Percentiles rank a stretch among this genome's conserved stretches.
phyloP scores from a whole-genome alignment of 2,797 vertebrate species.

The Coluber constrictor region DNA sequence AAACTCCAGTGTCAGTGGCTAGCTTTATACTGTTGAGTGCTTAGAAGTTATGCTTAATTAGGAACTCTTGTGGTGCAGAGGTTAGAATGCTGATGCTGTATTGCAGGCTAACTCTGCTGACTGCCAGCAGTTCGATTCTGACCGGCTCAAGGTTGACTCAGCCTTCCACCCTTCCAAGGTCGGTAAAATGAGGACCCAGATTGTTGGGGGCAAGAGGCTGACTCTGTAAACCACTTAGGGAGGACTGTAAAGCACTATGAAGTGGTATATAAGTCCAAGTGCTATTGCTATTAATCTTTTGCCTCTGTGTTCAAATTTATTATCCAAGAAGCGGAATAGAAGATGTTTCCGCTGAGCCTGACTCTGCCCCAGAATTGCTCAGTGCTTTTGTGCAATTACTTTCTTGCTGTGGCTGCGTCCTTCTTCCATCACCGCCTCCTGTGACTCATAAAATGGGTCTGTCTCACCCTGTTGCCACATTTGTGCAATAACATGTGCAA shows the following conservation, averaged over 20 bases:
- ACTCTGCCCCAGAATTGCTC: neutral
- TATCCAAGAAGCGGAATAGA: neutral
- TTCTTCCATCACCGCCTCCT: neutral
- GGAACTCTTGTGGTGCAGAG: neutral
- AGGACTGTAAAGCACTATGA: neutral
- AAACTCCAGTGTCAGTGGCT: neutral
- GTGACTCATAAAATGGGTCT: conserved; percentile 12
- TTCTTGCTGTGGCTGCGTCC: neutral
- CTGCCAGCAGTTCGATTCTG: neutral
- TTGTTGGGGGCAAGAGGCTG: neutral
- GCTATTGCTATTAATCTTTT: neutral
- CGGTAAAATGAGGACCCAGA: neutral
- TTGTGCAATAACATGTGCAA: conserved; percentile 19
- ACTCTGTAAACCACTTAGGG: neutral
- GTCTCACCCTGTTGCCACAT: conserved; percentile 3
- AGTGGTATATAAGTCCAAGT: neutral
- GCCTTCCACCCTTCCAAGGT: neutral
- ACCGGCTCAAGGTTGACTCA: neutral
- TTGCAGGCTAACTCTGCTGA: neutral
- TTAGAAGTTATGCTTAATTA: neutral
- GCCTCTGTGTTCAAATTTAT: neutral
- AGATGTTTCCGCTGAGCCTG: neutral
- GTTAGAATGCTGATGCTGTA: neutral
- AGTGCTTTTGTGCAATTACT: neutral
- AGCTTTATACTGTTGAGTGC: neutral